Conservation (phyloP, 2,888 invertebrate species). For the Dicyrtomina minuta region DNA sequence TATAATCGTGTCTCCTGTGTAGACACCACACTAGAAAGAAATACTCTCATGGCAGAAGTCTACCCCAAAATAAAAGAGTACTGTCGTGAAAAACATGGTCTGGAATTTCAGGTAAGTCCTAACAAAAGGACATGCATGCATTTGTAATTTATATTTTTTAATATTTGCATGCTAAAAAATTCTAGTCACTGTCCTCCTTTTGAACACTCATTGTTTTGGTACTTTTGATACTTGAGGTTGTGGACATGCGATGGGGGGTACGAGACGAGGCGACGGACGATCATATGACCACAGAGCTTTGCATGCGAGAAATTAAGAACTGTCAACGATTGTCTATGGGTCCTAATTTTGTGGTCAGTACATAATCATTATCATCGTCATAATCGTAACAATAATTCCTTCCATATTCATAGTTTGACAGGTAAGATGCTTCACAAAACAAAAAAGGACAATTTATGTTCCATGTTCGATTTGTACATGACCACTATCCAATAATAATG, state of each 20-base stretch:
- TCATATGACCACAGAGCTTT: constrained; percentile 98
- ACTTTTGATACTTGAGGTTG: too few species aligned
- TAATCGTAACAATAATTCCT: too few species aligned
- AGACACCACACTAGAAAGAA: constrained; percentile 97
- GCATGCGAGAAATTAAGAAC: constrained; percentile 97
- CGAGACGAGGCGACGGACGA: constrained; percentile 98
- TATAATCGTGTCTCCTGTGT: background rate
- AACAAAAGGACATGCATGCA: background rate
- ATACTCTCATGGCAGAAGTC: constrained; percentile 96
- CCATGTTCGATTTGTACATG: too few species aligned
- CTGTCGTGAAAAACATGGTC: constrained; percentile 92
- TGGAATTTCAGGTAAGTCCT: constrained; percentile 89
- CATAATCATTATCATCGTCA: constrained; percentile 1
- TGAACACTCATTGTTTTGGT: constrained; percentile 28
- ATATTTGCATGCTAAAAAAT: too few species aligned
- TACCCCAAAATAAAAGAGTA: constrained; percentile 96
- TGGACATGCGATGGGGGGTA: constrained; percentile 98
- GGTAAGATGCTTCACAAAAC: too few species aligned
- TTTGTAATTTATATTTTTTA: too few species aligned
- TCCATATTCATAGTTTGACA: too few species aligned
- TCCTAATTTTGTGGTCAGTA: constrained; percentile 86
- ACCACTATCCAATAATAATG: too few species aligned
- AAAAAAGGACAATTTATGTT: too few species aligned
- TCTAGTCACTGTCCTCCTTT: too few species aligned
- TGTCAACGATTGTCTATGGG: constrained; percentile 97